phyloP scores from a whole-genome alignment of 1,140 invertebrate species.

The Harlomillsia oculata region DNA sequence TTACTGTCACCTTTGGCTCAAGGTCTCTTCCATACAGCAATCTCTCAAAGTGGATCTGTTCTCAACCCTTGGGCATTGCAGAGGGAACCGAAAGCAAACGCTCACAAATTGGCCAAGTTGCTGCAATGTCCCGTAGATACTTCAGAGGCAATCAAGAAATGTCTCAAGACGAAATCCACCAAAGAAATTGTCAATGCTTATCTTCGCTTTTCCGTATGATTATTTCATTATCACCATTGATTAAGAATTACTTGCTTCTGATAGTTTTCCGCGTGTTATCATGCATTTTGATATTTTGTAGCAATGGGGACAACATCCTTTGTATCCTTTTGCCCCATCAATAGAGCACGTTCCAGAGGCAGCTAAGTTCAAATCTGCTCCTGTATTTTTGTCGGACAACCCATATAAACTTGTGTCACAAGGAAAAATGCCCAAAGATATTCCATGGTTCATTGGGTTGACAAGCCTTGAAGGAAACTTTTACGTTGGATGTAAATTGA shows the following conservation, averaged over 20 bases:
- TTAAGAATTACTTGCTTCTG: no score
- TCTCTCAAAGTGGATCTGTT: constrained; percentile 11
- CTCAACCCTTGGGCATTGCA: constrained; percentile 9
- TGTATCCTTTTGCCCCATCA: background rate
- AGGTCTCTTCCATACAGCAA: constrained; percentile 16
- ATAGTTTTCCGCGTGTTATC: no score
- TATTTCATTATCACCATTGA: no score
- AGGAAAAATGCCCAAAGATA: background rate
- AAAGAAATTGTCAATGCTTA: background rate
- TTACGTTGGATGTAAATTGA: background rate
- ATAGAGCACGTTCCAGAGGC: background rate
- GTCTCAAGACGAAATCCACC: background rate
- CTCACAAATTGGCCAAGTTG: constrained; percentile 1
- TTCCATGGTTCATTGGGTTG: background rate
- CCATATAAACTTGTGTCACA: background rate
- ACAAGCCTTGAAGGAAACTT: background rate
- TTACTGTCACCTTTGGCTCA: background rate
- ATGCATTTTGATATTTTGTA: no score
- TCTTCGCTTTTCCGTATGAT: background rate
- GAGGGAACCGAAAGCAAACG: constrained; percentile 4
- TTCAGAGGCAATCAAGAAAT: background rate
- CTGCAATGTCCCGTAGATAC: constrained; percentile 1
- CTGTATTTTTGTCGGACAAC: background rate
- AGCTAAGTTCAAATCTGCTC: background rate
- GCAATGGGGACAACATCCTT: background rate